Conservation (phyloP, 2,797 vertebrate species). For the Pyrrhura leucotis region DNA sequence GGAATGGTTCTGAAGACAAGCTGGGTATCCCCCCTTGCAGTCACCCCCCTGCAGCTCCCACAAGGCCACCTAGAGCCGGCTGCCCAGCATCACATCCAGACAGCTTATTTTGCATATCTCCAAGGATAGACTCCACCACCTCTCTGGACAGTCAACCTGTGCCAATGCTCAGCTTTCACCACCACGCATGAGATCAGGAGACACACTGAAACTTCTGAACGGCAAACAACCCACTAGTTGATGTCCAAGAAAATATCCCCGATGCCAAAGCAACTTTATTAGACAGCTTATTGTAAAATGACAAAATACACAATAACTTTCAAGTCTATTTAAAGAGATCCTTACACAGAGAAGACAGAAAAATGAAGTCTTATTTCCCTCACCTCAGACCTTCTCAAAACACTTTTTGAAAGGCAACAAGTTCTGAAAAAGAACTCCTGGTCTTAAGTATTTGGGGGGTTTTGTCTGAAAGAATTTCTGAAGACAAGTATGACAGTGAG, state of each 20-base stretch:
- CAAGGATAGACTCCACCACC: not conserved
- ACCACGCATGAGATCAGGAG: not conserved
- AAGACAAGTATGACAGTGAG: not conserved
- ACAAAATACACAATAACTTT: not conserved
- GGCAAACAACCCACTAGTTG: not conserved
- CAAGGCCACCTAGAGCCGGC: not conserved
- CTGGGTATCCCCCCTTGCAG: not conserved
- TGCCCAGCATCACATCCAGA: not conserved
- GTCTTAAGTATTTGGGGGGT: not conserved
- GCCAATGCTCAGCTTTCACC: not conserved
- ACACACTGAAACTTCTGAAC: not conserved
- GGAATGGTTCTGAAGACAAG: not conserved
- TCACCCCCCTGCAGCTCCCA: not conserved
- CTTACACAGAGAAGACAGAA: not conserved
- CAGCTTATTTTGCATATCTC: not conserved
- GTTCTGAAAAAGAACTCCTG: not conserved
- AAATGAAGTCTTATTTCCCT: not conserved
- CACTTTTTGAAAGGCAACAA: not conserved
- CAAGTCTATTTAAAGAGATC: not conserved
- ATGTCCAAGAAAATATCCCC: not conserved
- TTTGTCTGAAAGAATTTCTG: not conserved
- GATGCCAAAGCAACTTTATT: not conserved
- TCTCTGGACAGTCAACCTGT: not conserved
- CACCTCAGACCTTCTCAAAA: not conserved
- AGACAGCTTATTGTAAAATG: not conserved